These are phyloP conservation scores for Subanguina moxae DNA, from an alignment of 1,140 invertebrate species.

Conservation along the genomic window DNA sequence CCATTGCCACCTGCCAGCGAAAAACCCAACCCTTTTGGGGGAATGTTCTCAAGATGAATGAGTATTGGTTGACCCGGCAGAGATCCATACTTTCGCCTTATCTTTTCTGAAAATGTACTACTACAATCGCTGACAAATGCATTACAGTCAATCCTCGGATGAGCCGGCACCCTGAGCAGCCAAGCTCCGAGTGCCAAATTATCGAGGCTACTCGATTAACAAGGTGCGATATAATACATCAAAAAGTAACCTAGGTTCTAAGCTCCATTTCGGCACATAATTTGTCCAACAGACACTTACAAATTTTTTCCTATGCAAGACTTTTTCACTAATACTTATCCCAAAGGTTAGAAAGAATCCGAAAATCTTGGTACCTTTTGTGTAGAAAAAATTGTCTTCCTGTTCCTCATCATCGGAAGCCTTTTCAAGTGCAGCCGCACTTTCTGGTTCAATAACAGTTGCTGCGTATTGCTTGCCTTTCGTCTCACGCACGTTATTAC, in stretches of 20 bases:
- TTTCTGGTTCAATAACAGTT: slow-evolving; percentile 74
- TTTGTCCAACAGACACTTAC: too few relatives aligned
- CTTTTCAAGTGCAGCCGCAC: slow-evolving; percentile 75
- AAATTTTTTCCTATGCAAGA: too few relatives aligned
- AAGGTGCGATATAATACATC: too few relatives aligned
- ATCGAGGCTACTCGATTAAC: too few relatives aligned
- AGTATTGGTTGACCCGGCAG: slow-evolving; percentile 69
- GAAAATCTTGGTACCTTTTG: slow-evolving; percentile 68
- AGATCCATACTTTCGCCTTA: slow-evolving; percentile 81
- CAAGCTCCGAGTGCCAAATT: too few relatives aligned
- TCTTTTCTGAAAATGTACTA: slow-evolving; percentile 69
- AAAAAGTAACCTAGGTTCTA: too few relatives aligned
- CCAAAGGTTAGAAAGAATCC: too few relatives aligned
- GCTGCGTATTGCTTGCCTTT: background rate
- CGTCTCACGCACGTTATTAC: too few relatives aligned
- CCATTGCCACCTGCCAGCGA: slow-evolving; percentile 72
- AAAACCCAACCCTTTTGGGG: slow-evolving; percentile 72
- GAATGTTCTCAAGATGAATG: slow-evolving; percentile 68
- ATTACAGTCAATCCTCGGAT: too few relatives aligned
- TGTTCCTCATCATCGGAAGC: slow-evolving; percentile 72
- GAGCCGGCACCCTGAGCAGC: too few relatives aligned
- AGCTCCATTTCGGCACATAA: too few relatives aligned
- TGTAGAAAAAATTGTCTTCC: slow-evolving; percentile 87
- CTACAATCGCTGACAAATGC: background rate
- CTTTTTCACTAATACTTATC: too few relatives aligned